Evolutionary conservation across 2,888 invertebrate species (phyloP), one percentile per base, ranked within the genome.

Genomic region (Drosophila rellima): DNA sequence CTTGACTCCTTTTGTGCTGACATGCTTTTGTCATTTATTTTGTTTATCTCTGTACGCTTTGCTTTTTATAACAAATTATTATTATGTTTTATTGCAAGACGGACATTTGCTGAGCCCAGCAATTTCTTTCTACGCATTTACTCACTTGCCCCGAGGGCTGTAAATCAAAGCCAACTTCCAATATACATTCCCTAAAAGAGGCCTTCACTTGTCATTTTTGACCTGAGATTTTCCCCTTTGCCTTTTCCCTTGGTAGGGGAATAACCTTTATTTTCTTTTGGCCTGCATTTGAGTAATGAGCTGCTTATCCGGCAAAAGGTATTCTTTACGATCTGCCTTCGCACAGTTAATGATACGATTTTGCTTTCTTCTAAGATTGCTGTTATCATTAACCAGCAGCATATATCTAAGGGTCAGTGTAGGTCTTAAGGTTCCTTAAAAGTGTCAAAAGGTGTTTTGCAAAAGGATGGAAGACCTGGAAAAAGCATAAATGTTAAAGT

Each of bases 21-120:
- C 84, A 82, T 89, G 80, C 79, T 78, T 80, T 75, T 87, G 86
- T 84, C 89, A 88, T 91, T 90, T 90, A 90, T 90, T 91, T 89
- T 90, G 87, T 90, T 90, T 90, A 90, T 90, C 88, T 84, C 74
- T 61, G 45, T 70, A 62, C 66, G 69, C 70, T 77, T 66, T 67
- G 82, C 80, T 73, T 78, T 82, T 82, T 88, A 79, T 90, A 90
- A 88, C 90, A 90, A 90, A 90, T 91, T 88, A 91, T 90, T 80
- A 86, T 80, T 79, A 90, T 84, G 85, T 76, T 80, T 80, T 72
- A 88, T 75, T 77, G 73, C 80, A 59, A 73, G 78, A 35, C 61
- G 51, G 50, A 44, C 65, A 59, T 75, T 75, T 63, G 89, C 87
- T 87, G 87, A 80, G 78, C 79, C 70, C 66, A 78, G 87, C 75